Conservation (phyloP, 1,140 invertebrate species). For the Coelopa frigida region DNA sequence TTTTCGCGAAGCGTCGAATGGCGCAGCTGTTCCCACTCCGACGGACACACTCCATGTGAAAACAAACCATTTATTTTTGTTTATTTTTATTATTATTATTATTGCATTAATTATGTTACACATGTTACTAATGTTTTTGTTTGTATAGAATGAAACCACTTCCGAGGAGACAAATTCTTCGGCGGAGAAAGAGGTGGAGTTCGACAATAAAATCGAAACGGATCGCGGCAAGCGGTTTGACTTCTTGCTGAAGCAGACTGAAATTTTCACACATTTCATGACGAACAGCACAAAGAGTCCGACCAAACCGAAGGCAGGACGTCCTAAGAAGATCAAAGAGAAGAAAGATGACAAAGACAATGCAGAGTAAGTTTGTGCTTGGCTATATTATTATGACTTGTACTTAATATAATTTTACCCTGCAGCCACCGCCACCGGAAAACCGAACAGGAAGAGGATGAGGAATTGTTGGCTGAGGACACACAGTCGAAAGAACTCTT, state of each 20-base stretch:
- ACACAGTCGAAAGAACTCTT: conserved; percentile 67
- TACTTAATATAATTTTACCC: conserved; percentile 7
- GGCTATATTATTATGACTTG: background rate
- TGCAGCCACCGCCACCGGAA: conserved; percentile 90
- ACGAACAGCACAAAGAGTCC: conserved; percentile 57
- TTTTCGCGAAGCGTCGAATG: background rate
- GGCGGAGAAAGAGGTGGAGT: conserved; percentile 66
- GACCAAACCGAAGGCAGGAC: conserved; percentile 76
- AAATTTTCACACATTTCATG: conserved; percentile 98
- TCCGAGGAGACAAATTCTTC: conserved; percentile 62
- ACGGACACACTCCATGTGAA: background rate
- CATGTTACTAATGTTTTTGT: conserved; percentile 12
- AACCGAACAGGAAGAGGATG: conserved; percentile 99
- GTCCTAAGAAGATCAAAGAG: conserved; percentile 60
- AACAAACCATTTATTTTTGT: background rate
- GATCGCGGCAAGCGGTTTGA: conserved; percentile 89
- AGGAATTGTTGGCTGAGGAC: conserved; percentile 88
- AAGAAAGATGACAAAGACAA: conserved; percentile 14
- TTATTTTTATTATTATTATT: conserved; percentile 2
- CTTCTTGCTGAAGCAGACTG: conserved; percentile 91
- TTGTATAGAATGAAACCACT: conserved; percentile 64
- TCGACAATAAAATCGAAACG: conserved; percentile 71
- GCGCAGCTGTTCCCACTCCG: background rate
- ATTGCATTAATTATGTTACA: too few relatives aligned
- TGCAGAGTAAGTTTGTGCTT: conserved; percentile 29